A percentile compares a stretch with the other conserved stretches of the same genome.
Conservation (phyloP, 2,888 invertebrate genomes). For the Campoletis raptor region DNA sequence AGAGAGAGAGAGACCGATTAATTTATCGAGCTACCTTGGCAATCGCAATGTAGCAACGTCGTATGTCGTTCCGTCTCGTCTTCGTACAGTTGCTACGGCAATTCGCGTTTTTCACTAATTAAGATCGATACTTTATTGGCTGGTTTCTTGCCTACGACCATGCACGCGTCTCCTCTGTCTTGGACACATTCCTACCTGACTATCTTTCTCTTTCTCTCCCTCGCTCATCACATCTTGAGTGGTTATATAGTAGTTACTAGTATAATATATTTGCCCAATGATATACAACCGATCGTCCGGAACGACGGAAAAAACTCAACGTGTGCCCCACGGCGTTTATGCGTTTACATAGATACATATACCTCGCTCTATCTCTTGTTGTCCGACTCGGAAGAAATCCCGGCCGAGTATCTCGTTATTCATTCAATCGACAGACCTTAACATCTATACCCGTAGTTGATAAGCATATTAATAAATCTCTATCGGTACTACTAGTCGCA, state of each 20-base stretch:
- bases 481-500: conserved; percentile 46
- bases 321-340: conserved; percentile 48
- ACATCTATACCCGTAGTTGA: conserved; percentile 57
- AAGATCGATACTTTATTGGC: conserved; percentile 71
- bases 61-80: conserved; percentile 61
- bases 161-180: conserved; percentile 4
- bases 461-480: conserved; percentile 67
- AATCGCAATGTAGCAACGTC: conserved; percentile 43
- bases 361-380: conserved; percentile 32
- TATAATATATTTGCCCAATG: conserved; percentile 57
- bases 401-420: conserved; percentile 58
- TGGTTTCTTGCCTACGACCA: conserved; percentile 42
- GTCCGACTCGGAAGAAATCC: conserved; percentile 41
- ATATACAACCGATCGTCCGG: conserved; percentile 59
- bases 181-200: conserved; percentile 1
- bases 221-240: conserved; percentile 2
- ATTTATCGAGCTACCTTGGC: conserved; percentile 66
- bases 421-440: conserved; percentile 65
- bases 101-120: conserved; percentile 69
- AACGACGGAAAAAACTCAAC: conserved; percentile 62
- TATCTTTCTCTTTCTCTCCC: conserved; percentile 13
- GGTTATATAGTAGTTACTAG: conserved; percentile 50
- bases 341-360: conserved; percentile 41
- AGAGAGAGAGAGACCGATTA: conserved; percentile 49
- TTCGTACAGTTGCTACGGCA: conserved; percentile 46